Percentiles rank a stretch among this genome's conserved stretches.
Evolutionary conservation across 2,113 vertebrate genomes (phyloP).

Genomic region (Butorides virescens): DNA sequence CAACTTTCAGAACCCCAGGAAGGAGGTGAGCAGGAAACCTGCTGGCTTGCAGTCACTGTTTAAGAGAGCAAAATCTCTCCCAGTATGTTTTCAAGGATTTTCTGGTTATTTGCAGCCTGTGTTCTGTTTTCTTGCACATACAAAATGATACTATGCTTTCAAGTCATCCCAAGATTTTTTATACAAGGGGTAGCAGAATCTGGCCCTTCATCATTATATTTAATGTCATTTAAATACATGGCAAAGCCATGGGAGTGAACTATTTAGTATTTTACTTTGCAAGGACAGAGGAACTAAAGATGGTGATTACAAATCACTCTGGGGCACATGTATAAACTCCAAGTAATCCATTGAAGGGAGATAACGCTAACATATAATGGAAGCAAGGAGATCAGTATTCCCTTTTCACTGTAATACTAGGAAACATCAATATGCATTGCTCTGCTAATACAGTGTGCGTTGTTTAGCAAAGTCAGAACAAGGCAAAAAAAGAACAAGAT

Average conservation of each 20-base stretch:
- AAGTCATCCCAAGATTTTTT: neutral
- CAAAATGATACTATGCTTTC: neutral
- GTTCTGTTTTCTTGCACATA: neutral
- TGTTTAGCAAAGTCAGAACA: constrained; percentile 55
- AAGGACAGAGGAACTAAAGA: constrained; percentile 29
- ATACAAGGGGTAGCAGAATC: neutral
- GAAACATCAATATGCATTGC: constrained; percentile 45
- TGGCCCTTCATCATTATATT: neutral
- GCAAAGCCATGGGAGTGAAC: neutral
- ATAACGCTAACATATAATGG: constrained; percentile 22
- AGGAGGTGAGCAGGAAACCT: accelerated
- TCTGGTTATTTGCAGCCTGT: neutral
- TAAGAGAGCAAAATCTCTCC: neutral
- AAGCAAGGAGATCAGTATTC: constrained; percentile 38
- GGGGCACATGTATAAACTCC: constrained; percentile 1
- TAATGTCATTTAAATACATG: neutral
- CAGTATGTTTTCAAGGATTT: neutral
- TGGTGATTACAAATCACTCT: constrained; percentile 32
- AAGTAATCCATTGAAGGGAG: constrained; percentile 45
- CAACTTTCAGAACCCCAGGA: neutral
- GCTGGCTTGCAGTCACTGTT: neutral
- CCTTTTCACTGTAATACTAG: constrained; percentile 23
- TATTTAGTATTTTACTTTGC: neutral
- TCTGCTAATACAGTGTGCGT: constrained; percentile 9
- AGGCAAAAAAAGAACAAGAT: constrained; percentile 40